Evolutionary conservation across 2,888 invertebrate species (phyloP), one percentile per base, ranked within the genome.

Genomic region (Dugesia japonica): DNA sequence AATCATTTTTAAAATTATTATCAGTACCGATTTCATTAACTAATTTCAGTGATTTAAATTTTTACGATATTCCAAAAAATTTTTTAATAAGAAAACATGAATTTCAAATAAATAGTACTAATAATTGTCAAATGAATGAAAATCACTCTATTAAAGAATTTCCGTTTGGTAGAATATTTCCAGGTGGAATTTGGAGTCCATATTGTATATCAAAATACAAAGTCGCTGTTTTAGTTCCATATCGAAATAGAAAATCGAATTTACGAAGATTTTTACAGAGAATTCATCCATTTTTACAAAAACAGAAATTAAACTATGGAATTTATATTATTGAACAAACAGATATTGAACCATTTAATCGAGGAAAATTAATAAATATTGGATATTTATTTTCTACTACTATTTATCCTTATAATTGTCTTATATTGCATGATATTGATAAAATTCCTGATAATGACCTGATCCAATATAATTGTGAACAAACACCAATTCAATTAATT

Each of bases 401-500:
- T 31, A 72, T 72, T 27, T 27, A 28, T 23, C 28, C 28, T 1
- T 72, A 72, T 31, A 72, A 28, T 72, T 72, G 72, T 31, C 1
- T 28, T 4, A 72, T 72, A 13, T 20, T 72, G 28, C 72, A 72
- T n/a, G 72, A 72, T 72, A 26, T 72, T 17, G 72, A 72, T 23
- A 72, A 72, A 31, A 1, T 72, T 7, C 72, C 72, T 7, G 28
- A 28, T 4, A 17, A 72, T 72, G 72, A 28, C 7, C 1, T 17
- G n/a, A 28, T 72, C n/a, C 7, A 28, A 20, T 72, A 72, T 23
- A 72, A 28, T 15, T 72, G 72, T 72, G 4, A n/a, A 72, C 1
- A 31, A 1, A 7, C 28, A 7, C 72, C 28, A 13, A 28, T 31
- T 27, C 28, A 13, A 15, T 26, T 28, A n/a, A 72, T 72, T 7